These are phyloP conservation scores for Stichodactyla helianthus DNA, from an alignment of 64 coral and sea anemone genomes.

Conservation along the genomic window DNA sequence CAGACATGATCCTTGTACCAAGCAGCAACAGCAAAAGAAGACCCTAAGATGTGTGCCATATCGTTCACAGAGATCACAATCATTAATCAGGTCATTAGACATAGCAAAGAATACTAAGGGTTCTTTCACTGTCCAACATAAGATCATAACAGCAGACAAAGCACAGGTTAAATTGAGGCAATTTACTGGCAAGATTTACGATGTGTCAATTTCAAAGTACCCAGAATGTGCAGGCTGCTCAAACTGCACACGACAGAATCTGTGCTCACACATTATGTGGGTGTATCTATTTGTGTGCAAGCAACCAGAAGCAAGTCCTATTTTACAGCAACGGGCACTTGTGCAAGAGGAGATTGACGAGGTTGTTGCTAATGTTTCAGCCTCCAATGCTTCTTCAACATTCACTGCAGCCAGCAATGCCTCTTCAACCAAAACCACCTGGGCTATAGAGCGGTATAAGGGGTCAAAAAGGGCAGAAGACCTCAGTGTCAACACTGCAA, in stretches of 20 bases:
- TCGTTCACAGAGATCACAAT: constrained; percentile 36
- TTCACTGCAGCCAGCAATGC: constrained; percentile 6
- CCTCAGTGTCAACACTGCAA: constrained; percentile 24
- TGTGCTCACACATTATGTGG: constrained; percentile 54
- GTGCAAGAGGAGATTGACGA: constrained; percentile 11
- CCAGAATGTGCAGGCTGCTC: constrained; percentile 40
- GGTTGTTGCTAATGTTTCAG: neutral
- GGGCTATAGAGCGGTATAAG: constrained; percentile 18
- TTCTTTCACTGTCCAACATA: constrained; percentile 33
- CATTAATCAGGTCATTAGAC: constrained; percentile 38
- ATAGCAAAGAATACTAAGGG: constrained; percentile 50
- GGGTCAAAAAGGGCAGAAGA: constrained; percentile 9
- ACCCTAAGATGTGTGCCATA: constrained; percentile 34
- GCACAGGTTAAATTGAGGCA: constrained; percentile 29
- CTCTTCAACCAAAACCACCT: constrained; percentile 6
- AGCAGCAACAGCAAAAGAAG: constrained; percentile 18
- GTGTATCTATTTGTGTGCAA: constrained; percentile 48
- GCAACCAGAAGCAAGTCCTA: constrained; percentile 31
- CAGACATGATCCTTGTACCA: constrained; percentile 29
- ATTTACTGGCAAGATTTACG: constrained; percentile 27
- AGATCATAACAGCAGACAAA: constrained; percentile 24
- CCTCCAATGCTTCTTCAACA: constrained; percentile 3
- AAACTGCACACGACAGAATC: constrained; percentile 35
- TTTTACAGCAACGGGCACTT: constrained; percentile 47
- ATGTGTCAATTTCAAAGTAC: constrained; percentile 33